phyloP scores from a whole-genome alignment of 2,797 vertebrate genomes.

The Myripristis murdjan region DNA sequence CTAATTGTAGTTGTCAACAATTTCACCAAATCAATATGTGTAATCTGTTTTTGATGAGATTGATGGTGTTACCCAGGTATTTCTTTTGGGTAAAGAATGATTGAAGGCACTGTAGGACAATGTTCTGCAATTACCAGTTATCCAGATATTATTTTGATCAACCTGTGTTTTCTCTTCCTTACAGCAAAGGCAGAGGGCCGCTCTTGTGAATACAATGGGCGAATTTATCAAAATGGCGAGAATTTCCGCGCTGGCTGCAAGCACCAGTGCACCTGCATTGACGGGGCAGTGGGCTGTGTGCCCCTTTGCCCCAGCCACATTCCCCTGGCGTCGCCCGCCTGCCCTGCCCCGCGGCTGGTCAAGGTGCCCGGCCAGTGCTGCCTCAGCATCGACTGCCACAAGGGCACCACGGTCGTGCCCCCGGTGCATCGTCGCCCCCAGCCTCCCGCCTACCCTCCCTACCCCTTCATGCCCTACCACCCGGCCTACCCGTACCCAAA shows the following conservation, averaged over 20 bases:
- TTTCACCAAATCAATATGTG: no score
- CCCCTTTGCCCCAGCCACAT: constrained; percentile 86
- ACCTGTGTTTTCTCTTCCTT: background rate
- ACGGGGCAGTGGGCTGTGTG: constrained; percentile 88
- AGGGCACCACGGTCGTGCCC: constrained; percentile 64
- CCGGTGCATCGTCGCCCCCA: constrained; percentile 57
- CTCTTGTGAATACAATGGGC: constrained; percentile 88
- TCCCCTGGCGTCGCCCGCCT: constrained; percentile 82
- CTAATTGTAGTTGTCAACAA: no score
- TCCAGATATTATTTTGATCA: background rate
- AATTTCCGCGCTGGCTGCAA: constrained; percentile 88
- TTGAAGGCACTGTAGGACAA: no score
- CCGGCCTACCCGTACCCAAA: constrained; percentile 69
- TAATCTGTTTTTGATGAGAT: background rate
- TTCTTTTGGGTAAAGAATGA: no score
- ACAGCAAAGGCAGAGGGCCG: constrained; percentile 88
- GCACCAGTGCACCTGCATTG: constrained; percentile 91
- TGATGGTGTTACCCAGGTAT: background rate
- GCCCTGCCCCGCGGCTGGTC: constrained; percentile 83
- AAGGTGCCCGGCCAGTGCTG: constrained; percentile 89
- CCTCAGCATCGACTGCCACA: constrained; percentile 84
- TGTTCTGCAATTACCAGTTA: background rate
- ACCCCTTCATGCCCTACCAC: constrained; percentile 77
- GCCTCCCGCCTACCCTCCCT: constrained; percentile 69
- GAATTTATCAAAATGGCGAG: constrained; percentile 89